Evolutionary conservation across 2,113 vertebrate genomes (phyloP).

Genomic region (Felis chaus): DNA sequence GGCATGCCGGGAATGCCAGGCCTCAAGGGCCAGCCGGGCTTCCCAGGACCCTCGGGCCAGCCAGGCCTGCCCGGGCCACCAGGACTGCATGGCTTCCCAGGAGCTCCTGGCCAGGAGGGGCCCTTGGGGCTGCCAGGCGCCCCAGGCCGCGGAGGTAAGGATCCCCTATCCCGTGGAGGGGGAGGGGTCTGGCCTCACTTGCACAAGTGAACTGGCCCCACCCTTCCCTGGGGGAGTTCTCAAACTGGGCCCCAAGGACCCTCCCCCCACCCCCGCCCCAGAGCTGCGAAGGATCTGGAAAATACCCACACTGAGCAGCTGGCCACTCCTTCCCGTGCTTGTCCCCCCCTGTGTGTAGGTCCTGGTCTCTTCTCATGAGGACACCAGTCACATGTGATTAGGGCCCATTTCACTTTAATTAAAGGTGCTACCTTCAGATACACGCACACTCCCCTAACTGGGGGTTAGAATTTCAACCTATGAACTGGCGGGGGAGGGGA

Average conservation of each 20-base stretch:
- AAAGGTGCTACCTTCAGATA: not conserved
- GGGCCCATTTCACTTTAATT: too few species aligned
- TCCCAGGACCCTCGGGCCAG: constrained; percentile 83
- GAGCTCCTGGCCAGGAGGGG: constrained; percentile 87
- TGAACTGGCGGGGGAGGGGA: too few species aligned
- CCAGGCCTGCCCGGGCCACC: constrained; percentile 81
- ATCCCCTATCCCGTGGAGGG: not conserved
- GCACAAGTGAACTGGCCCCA: accelerated
- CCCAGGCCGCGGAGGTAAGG: constrained; percentile 82
- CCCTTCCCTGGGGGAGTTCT: not conserved
- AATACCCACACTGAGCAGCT: accelerated
- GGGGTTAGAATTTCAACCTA: too few species aligned
- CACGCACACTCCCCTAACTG: accelerated
- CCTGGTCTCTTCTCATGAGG: not conserved
- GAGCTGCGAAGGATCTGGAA: not conserved
- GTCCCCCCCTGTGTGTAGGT: not conserved
- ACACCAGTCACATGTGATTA: not conserved
- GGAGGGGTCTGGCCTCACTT: not conserved
- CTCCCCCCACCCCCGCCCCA: too few species aligned
- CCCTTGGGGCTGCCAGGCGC: constrained; percentile 78
- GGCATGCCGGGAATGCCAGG: constrained; percentile 93
- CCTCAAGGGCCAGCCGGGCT: constrained; percentile 88
- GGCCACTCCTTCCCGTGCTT: too few species aligned
- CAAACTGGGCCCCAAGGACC: not conserved
- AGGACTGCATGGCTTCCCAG: constrained; percentile 87